Evolutionary conservation across 2,113 vertebrate genomes (phyloP), one percentile per base, ranked within the genome.

Genomic region (Hippolais icterina): DNA sequence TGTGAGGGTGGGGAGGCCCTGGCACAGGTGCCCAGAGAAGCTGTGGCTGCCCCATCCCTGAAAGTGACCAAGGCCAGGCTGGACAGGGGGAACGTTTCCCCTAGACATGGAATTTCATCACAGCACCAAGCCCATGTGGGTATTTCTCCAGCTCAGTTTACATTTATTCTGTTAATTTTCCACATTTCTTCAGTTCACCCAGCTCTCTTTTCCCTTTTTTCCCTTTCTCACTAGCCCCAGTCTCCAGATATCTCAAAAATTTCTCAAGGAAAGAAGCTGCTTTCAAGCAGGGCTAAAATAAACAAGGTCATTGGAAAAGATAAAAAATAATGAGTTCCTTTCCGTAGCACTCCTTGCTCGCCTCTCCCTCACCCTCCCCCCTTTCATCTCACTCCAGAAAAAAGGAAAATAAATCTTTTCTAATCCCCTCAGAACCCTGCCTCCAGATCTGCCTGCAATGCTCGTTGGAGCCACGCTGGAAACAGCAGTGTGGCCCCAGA

Each of bases 231-330:
- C 20, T 27, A 46, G 46, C 35, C 54, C 22, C 37, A 54, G 47
- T 80, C 88, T 94, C 83, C 85, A 93, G 93, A 47, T 42, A 91
- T 64, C 89, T 90, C 90, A 90, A 65, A 53, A 83, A 54, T 82
- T 94, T 86, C 39, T 72, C 81, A 90, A 90, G 72, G 83, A 77
- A 92, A 90, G 54, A 28, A 94, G 37, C 63, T 12, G 37, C 78
- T 96, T 97, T 97, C 92, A 92, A 96, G 82, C 86, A 89, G 37
- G 68, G 87, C 87, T 96, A 95, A 97, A 96, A 96, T 93, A 96
- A 97, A 96, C 94, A 97, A 97, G 97, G 97, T 97, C 97, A 97
- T 91, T 85, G 93, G 93, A 91, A 97, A 96, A 96, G 96, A 97
- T 95, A 96, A 96, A 97, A 96, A 97, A 93, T 97, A 97, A 97